Conservation (phyloP, 2,888 invertebrate species). For the Drosophila peninsularis region DNA sequence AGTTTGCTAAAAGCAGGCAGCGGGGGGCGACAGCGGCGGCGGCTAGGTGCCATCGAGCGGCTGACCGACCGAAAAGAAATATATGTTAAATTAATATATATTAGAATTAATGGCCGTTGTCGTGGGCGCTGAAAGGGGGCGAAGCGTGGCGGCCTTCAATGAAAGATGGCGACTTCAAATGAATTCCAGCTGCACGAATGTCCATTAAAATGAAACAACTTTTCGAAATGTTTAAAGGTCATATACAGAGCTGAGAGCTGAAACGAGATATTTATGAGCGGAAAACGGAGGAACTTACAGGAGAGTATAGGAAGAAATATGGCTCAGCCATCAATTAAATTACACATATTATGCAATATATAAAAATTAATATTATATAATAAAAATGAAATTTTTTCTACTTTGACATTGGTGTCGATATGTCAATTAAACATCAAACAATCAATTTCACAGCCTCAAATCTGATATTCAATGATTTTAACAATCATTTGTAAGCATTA, state of each 20-base stretch:
- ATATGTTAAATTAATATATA: constrained; percentile 74
- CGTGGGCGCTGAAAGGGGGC: neutral
- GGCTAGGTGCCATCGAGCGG: constrained; percentile 45
- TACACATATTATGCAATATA: neutral
- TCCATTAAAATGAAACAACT: constrained; percentile 19
- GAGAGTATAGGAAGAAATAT: neutral
- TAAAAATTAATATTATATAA: no score
- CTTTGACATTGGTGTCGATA: constrained; percentile 10
- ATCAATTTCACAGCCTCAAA: constrained; percentile 21
- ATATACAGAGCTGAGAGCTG: neutral
- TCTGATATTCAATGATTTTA: constrained; percentile 2
- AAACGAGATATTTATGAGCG: neutral
- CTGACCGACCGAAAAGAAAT: constrained; percentile 70
- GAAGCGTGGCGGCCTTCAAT: neutral
- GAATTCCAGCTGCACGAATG: constrained; percentile 10
- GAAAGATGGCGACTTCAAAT: constrained; percentile 19
- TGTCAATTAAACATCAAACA: constrained; percentile 26
- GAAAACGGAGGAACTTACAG: neutral
- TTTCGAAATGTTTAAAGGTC: constrained; percentile 3
- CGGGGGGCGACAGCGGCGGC: constrained; percentile 2
- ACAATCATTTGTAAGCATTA: constrained; percentile 3
- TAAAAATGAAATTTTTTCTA: neutral
- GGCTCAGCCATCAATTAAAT: neutral
- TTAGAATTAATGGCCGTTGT: constrained; percentile 68
- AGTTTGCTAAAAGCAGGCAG: constrained; percentile 16